phyloP scores from a whole-genome alignment of 2,113 vertebrate genomes.

The Centropus bengalensis region DNA sequence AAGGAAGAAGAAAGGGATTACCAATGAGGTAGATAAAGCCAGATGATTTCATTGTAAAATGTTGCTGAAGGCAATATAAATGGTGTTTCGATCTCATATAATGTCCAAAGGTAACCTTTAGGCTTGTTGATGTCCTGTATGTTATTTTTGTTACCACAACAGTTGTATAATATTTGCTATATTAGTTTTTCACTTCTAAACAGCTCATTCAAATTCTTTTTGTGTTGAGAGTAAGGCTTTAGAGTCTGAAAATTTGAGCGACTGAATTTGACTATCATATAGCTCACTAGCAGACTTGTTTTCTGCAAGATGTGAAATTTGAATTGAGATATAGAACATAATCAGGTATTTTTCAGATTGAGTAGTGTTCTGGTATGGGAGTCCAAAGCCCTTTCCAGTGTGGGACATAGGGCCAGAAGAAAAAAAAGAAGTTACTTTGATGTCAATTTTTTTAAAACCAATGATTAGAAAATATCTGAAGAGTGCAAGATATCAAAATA shows the following conservation, averaged over 20 bases:
- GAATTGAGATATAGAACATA: not conserved
- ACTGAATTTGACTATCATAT: not conserved
- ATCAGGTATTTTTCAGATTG: not conserved
- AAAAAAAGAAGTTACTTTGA: not conserved
- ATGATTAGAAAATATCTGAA: not conserved
- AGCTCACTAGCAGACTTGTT: not conserved
- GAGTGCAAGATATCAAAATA: not conserved
- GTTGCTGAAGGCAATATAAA: not conserved
- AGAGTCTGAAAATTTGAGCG: not conserved
- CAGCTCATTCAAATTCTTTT: not conserved
- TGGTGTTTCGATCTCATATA: not conserved
- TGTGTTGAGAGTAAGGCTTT: not conserved
- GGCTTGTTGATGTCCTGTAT: not conserved
- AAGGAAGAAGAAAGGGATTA: not conserved
- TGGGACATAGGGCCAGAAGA: not conserved
- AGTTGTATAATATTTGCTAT: not conserved
- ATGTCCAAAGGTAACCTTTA: not conserved
- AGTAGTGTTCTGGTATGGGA: not conserved
- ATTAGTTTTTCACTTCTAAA: not conserved
- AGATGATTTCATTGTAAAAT: not conserved
- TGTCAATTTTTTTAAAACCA: not conserved
- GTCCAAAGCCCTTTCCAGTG: not conserved
- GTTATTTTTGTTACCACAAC: not conserved
- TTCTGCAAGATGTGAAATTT: not conserved
- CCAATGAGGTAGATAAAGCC: not conserved